Evolutionary conservation across 1,140 invertebrate genomes (phyloP), one percentile per base, ranked within the genome.

Genomic region (Drosophila chauvacae): DNA sequence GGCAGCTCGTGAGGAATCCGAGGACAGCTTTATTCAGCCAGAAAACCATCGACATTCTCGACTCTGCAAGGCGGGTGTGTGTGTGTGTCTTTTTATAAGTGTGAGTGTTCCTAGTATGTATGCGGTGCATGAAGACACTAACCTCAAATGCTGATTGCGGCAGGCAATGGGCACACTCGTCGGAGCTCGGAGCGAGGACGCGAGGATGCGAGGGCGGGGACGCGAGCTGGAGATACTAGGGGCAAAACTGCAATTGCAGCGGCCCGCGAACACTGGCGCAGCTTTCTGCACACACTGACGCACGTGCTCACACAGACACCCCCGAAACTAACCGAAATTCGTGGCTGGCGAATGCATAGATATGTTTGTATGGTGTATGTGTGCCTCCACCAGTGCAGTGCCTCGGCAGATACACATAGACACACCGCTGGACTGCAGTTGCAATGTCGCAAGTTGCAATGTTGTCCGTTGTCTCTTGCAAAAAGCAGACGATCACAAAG

Each of bases 101-200:
- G 56, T 62, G 39, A 14, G 18, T 56, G 66, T 47, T 51, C 53
- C 20, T 35, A 47, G 62, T 70, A 66, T 66, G 66, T 50, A 65
- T 51, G 64, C 66, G 42, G 63, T 53, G 70, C 62, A 77, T 63
- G 69, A 73, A 71, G 68, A 70, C 63, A 90, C 85, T 90, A 90
- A 90, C 85, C 85, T 90, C 86, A 90, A 90, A 80, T 76, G 81
- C 78, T 88, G 80, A 90, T 90, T 90, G 69, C 80, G 77, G 73
- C 77, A 76, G 73, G 61, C 62, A 58, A 53, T 58, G 62, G 55
- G 61, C 59, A 65, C 61, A 64, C 60, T 70, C 42, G 63, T 68
- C 41, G 66, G 66, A n/a, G 48, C 63, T 68, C 30, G 33, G 39
- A 33, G 30, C 53, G 51, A 18, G 37, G 68, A 26, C 18, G 61